Percentiles rank a stretch among this genome's conserved stretches.
Evolutionary conservation across 2,888 invertebrate genomes (phyloP).

Genomic region (Pyrrhosoma nymphula): DNA sequence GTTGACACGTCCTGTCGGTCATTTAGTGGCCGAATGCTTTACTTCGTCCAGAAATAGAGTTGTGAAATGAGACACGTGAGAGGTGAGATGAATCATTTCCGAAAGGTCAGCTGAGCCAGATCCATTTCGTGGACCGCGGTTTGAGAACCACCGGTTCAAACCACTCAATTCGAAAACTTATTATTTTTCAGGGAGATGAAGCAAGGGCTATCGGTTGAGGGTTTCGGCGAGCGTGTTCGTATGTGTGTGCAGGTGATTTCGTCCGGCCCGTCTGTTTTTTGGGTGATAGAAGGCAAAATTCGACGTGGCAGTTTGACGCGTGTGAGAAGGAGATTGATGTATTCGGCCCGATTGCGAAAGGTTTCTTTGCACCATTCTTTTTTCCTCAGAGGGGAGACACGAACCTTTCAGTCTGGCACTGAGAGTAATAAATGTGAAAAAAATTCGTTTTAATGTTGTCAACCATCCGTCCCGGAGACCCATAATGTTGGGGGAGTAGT

Average conservation of each 20-base stretch:
- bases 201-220: not conserved
- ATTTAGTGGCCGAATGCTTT: not conserved
- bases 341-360: not conserved
- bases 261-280: not conserved
- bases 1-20: not conserved
- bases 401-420: not conserved
- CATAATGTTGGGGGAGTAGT: not conserved
- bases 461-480: not conserved
- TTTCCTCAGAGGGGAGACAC: not conserved
- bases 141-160: not conserved
- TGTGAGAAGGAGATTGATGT: not conserved
- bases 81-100: not conserved
- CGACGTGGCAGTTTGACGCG: not conserved
- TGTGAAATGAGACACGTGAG: not conserved
- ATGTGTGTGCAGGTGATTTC: not conserved
- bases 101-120: not conserved
- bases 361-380: not conserved
- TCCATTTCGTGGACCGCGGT: not conserved
- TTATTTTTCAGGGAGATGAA: not conserved
- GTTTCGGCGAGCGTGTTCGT: not conserved
- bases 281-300: not conserved
- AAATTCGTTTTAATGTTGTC: not conserved
- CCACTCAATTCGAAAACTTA: not conserved
- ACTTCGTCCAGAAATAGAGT: conserved; percentile 3
- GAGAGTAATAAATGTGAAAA: not conserved